Evolutionary conservation across 1,140 invertebrate species (phyloP), one percentile per base, ranked within the genome.

Genomic region (Drosophila leontia): DNA sequence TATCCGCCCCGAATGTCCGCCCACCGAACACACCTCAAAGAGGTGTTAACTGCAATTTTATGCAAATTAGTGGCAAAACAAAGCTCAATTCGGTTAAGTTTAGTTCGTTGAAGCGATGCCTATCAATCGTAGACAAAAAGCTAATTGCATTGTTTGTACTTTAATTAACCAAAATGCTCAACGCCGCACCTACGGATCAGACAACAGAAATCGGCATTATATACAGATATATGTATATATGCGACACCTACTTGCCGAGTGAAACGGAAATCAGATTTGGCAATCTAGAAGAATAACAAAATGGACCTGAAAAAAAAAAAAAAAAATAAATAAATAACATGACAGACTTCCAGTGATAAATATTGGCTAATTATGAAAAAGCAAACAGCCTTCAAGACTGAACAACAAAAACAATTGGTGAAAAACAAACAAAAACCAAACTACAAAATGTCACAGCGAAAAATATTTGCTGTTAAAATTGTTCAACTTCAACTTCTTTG

Each of bases 41-140:
- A 86, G 79, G 82, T 86, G 82, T 86, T 87, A 86, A 82, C 79
- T 75, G 72, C 62, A 82, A 72, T 80, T 74, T 87, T 74, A 87
- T 87, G 83, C 83, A 87, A 87, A 87, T 87, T 70, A 69, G n/a
- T 58, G n/a, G 41, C 67, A 50, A 44, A 71, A 56, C 47, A 55
- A 75, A 58, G 62, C 67, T 44, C 45, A 41, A 59, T 50, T 72
- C 44, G 32, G 32, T 51, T 69, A 4, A 9, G 23, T 34, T 37
- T 35, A 63, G 42, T 51, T 51, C 37, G 37, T 23, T 55, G 45
- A 78, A 48, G 64, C 58, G 79, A 86, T 86, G 83, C 70, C 85
- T 86, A 86, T 86, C 69, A 67, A 45, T 75, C 64, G 51, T 53
- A 55, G 42, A 75, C 35, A 48, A 80, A 80, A 60, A 75, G 55